Conservation (phyloP, 2,113 vertebrate genomes). For the Poeciliopsis turrubarensis region DNA sequence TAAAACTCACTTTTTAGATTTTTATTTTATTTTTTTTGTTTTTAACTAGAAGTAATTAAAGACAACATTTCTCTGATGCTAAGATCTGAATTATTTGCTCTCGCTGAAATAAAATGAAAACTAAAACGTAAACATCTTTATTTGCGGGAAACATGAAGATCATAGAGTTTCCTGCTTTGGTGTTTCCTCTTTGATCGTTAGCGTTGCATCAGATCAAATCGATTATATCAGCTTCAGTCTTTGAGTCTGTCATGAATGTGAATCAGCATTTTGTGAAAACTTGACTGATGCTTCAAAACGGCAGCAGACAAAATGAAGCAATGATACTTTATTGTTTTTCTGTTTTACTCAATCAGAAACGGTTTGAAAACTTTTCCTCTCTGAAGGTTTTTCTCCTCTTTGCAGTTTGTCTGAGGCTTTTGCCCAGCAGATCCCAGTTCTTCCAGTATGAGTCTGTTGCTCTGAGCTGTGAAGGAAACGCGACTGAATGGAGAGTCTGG, state of each 20-base stretch:
- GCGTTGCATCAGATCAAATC: not conserved
- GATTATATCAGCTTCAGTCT: not conserved
- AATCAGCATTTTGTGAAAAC: no score
- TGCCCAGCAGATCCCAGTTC: slow-evolving; percentile 41
- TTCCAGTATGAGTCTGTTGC: slow-evolving; percentile 24
- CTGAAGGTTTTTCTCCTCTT: not conserved
- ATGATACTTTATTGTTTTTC: not conserved
- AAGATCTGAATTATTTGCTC: no score
- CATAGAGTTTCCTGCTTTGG: not conserved
- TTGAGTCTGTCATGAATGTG: no score
- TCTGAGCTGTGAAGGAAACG: slow-evolving; percentile 35
- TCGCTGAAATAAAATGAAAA: no score
- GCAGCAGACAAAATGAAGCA: no score
- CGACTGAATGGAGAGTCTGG: slow-evolving; percentile 13
- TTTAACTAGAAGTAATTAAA: no score
- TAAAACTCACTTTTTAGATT: no score
- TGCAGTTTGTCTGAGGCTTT: slow-evolving; percentile 23
- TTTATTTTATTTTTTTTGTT: no score
- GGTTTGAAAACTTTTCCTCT: fast-evolving
- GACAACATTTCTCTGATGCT: no score
- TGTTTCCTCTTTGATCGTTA: not conserved
- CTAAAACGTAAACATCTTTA: not conserved
- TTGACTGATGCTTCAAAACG: no score
- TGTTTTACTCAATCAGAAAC: not conserved
- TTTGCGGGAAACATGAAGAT: not conserved